Base-by-base conservation (phyloP, 2,113 vertebrate genomes). In the Arenaria interpres region DNA sequence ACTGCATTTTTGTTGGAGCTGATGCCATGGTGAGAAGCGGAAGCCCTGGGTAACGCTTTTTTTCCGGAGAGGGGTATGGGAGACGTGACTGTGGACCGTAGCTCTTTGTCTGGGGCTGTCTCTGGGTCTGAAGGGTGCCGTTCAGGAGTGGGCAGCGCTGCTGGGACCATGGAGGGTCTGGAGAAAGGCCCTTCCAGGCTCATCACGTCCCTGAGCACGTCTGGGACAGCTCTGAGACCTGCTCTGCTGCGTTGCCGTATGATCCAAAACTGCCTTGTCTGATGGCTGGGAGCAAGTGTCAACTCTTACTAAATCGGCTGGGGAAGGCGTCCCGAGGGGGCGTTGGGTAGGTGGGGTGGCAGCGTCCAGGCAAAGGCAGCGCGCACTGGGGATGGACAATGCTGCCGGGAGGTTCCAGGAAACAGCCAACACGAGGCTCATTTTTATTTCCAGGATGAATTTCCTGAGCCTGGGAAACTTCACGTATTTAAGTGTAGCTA, bases 21-120 rank as follows among this genome's bases (percentile, higher is more conserved):
- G 24, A 33, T 71, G 37, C 30, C 37, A 4, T 8, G 10, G 33
- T 32, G 62, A 82, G 66, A 41, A 76, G 45, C 0, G 0, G 30
- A 87, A 79, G 16, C 8, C 25, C 50, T 69, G 59, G 28, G 8
- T 41, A 63, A 46, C 4, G 2, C 25, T 30, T 66, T 53, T 30
- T 46, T 72, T 81, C 27, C 56, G 15, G 41, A 32, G 17, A 50
- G 69, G 9, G 14, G 46, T 1, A 12, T 24, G 23, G 24, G 20
- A 60, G 33, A 48, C 78, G 56, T 0, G 0, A 28, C 33, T 13
- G 0, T 7, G 22, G 39, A 30, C 32, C 1, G 0, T 9, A 0
- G 2, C 21, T n/a, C 22, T 19, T 86, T n/a, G 14, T 48, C 28
- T 8, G 18, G 9, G 41, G 82, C 41, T 41, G 2, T 27, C 41